Evolutionary conservation across 92 coral and sea anemone species (phyloP).

Genomic region (Pocillopora grandis): DNA sequence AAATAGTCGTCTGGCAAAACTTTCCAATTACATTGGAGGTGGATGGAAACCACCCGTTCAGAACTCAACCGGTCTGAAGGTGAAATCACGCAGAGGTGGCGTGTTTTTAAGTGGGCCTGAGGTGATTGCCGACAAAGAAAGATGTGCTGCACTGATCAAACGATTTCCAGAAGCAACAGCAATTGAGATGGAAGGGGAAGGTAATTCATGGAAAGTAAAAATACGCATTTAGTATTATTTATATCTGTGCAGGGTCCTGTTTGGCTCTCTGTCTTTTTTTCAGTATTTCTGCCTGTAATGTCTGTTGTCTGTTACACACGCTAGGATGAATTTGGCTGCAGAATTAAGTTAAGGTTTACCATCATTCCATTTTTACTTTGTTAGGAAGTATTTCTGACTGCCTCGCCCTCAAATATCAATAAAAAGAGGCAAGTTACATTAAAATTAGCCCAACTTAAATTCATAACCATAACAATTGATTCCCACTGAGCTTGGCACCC

Average conservation of each 20-base stretch:
- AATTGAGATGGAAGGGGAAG: conserved; percentile 30
- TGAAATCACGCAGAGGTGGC: background rate
- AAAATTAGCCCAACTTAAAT: too few relatives aligned
- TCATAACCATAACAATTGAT: too few relatives aligned
- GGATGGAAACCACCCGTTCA: background rate
- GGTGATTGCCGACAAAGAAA: background rate
- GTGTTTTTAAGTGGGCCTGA: conserved; percentile 4
- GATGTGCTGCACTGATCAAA: background rate
- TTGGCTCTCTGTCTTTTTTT: too few relatives aligned
- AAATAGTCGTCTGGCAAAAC: background rate
- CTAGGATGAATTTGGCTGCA: background rate
- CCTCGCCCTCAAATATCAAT: too few relatives aligned
- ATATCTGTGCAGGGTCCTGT: too few relatives aligned
- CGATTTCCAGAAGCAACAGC: conserved; percentile 8
- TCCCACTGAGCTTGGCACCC: too few relatives aligned
- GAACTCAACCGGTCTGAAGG: background rate
- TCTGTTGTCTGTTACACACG: background rate
- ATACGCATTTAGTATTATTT: too few relatives aligned
- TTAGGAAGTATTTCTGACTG: background rate
- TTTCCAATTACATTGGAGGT: background rate
- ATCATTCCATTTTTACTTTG: background rate
- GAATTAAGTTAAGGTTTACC: background rate
- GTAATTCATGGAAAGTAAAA: background rate
- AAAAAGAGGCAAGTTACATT: too few relatives aligned
- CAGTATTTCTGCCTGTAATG: too few relatives aligned